Base-by-base conservation (phyloP, 2,888 invertebrate genomes). In the Hetaerina titia region DNA sequence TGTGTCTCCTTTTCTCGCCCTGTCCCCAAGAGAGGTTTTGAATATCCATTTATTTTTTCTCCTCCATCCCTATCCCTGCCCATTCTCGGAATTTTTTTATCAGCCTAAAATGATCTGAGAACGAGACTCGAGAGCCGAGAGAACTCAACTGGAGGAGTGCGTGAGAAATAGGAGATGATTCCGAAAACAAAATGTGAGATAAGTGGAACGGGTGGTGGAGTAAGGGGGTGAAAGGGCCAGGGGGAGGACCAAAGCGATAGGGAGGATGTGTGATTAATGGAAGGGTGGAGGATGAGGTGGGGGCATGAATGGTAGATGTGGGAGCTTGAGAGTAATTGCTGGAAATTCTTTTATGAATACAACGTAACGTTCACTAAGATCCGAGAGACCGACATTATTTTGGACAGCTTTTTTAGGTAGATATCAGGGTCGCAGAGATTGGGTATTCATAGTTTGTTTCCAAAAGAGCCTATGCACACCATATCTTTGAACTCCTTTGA, bases 41-140 rank as follows among this genome's bases (percentile, higher is more conserved):
- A 45, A 25, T 81, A 4, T 31, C 4, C 31, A 81, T 81, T 81
- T 15, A 81, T 31, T 22, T 22, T n/a, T 22, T 8, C 69, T 22
- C n/a, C 31, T 11, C 22, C 81, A 25, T 81, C 81, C 31, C 81
- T 31, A 15, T n/a, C 31, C 81, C 1, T 15, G 11, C 69, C 8
- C 69, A 69, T 69, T 22, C n/a, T n/a, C 69, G 69, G 11, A n/a
- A 45, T 45, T 45, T 69, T 69, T 63, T 69, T 69, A 69, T 69
- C 69, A n/a, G 9, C 69, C 69, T n/a, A n/a, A 69, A 69, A 69
- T n/a, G 69, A 69, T 69, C 69, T 69, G 69, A n/a, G n/a, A 69
- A 69, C 8, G 69, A 69, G 69, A 69, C n/a, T 69, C 22, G 9
- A 17, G 69, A n/a, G 17, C 13, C 69, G 69, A 69, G 69, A 69